A percentile compares a stretch with the other conserved stretches of the same genome.
Conservation (phyloP, 2,888 invertebrate species). For the Spodoptera littoralis region DNA sequence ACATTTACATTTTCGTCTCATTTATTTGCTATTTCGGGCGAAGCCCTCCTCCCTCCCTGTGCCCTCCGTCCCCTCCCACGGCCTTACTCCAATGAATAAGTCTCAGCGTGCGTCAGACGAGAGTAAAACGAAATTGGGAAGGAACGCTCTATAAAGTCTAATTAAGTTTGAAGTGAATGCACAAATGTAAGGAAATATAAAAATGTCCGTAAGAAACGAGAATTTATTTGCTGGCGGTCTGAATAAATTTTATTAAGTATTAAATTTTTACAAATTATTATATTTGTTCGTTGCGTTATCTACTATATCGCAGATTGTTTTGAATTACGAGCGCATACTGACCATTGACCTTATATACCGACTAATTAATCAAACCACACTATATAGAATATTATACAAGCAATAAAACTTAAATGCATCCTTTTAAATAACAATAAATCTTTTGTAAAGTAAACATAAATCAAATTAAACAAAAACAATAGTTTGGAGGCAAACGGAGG, state of each 20-base stretch:
- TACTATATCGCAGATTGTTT: slow-evolving; percentile 27
- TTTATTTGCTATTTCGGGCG: slow-evolving; percentile 89
- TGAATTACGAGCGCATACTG: slow-evolving; percentile 37
- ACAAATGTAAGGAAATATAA: slow-evolving; percentile 86
- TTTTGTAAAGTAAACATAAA: slow-evolving; percentile 73
- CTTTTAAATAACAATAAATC: slow-evolving; percentile 82
- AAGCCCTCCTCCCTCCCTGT: slow-evolving; percentile 69
- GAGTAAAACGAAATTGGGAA: slow-evolving; percentile 87
- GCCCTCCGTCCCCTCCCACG: slow-evolving; percentile 65
- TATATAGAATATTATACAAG: slow-evolving; percentile 51
- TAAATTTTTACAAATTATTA: slow-evolving; percentile 33
- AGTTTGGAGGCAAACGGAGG: slow-evolving; percentile 75
- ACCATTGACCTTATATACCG: slow-evolving; percentile 35
- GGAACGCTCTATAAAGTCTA: slow-evolving; percentile 89
- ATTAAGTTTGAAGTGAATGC: slow-evolving; percentile 88
- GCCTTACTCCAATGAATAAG: slow-evolving; percentile 85
- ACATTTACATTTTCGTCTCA: slow-evolving; percentile 90
- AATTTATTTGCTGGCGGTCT: slow-evolving; percentile 70
- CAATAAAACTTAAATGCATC: slow-evolving; percentile 66
- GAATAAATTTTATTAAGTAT: slow-evolving; percentile 43
- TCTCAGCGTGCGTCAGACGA: slow-evolving; percentile 84
- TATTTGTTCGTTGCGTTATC: slow-evolving; percentile 40
- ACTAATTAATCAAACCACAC: slow-evolving; percentile 52
- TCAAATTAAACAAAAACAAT: slow-evolving; percentile 76
- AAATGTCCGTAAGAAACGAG: slow-evolving; percentile 74